phyloP scores from a whole-genome alignment of 2,797 vertebrate species.

The Lithobates sylvaticus region DNA sequence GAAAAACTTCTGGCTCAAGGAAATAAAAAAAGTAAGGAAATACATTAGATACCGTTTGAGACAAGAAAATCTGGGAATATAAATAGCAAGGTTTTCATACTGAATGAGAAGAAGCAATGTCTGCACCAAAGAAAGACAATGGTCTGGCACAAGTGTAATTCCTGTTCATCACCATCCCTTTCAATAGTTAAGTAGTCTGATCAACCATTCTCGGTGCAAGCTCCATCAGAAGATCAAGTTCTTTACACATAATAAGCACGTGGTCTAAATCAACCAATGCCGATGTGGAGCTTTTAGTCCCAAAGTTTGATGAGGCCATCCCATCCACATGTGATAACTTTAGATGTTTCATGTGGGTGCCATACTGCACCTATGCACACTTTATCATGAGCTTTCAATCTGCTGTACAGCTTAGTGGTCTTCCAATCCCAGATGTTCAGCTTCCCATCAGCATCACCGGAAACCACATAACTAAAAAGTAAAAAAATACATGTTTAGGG shows the following conservation, averaged over 20 bases:
- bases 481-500: neutral
- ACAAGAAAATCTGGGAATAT: too few species aligned
- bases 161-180: neutral
- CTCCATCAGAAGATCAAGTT: neutral
- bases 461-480: conserved; percentile 91
- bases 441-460: conserved; percentile 96
- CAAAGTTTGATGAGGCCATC: conserved; percentile 97
- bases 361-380: conserved; percentile 97
- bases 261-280: neutral
- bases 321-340: conserved; percentile 98
- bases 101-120: neutral
- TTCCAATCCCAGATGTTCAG: conserved; percentile 99
- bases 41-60: too few species aligned
- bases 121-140: neutral
- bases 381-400: conserved; percentile 97
- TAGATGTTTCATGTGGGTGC: conserved; percentile 98
- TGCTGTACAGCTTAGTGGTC: conserved; percentile 97
- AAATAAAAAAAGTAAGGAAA: too few species aligned
- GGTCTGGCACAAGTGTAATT: neutral
- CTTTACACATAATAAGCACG: neutral
- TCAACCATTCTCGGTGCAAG: neutral
- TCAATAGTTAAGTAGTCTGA: neutral
- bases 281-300: conserved; percentile 78
- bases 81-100: too few species aligned
- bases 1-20: too few species aligned